A percentile compares a stretch with the other conserved stretches of the same genome.
These are phyloP conservation scores for Blastobasis lacticolella DNA, from an alignment of 2,888 invertebrate species.

Conservation along the genomic window DNA sequence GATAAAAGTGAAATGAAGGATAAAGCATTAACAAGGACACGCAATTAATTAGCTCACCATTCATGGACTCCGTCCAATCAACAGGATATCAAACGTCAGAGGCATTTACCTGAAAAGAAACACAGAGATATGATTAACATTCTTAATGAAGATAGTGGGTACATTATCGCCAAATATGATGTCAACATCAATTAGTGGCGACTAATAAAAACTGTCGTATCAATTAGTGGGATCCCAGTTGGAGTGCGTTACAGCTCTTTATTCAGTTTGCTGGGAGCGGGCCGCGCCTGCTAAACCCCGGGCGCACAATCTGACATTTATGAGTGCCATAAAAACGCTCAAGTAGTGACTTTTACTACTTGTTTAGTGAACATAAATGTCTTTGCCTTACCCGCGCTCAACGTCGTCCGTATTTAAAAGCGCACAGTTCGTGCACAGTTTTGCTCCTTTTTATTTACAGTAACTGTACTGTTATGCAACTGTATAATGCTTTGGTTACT, in stretches of 20 bases:
- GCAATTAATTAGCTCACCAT: slow-evolving; percentile 36
- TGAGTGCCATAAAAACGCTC: slow-evolving; percentile 76
- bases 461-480: slow-evolving; percentile 70
- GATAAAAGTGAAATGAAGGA: no score
- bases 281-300: slow-evolving; percentile 52
- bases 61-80: slow-evolving; percentile 36
- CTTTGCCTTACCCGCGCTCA: slow-evolving; percentile 71
- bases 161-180: no score
- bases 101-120: slow-evolving; percentile 56
- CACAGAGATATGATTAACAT: slow-evolving; percentile 18
- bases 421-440: slow-evolving; percentile 68
- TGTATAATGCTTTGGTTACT: slow-evolving; percentile 71
- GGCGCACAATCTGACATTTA: slow-evolving; percentile 75
- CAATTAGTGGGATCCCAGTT: slow-evolving; percentile 46
- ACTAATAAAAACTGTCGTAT: slow-evolving; percentile 47
- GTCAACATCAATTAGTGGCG: not conserved
- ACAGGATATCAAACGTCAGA: slow-evolving; percentile 30
- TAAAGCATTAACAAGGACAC: not conserved
- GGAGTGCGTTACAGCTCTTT: slow-evolving; percentile 23
- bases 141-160: no score
- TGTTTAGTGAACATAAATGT: slow-evolving; percentile 77
- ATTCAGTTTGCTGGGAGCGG: slow-evolving; percentile 30
- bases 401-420: slow-evolving; percentile 73
- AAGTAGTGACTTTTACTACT: slow-evolving; percentile 76
- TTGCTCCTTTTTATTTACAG: slow-evolving; percentile 69